phyloP scores from a whole-genome alignment of 2,113 vertebrate genomes.

The Orthonyx spaldingii region DNA sequence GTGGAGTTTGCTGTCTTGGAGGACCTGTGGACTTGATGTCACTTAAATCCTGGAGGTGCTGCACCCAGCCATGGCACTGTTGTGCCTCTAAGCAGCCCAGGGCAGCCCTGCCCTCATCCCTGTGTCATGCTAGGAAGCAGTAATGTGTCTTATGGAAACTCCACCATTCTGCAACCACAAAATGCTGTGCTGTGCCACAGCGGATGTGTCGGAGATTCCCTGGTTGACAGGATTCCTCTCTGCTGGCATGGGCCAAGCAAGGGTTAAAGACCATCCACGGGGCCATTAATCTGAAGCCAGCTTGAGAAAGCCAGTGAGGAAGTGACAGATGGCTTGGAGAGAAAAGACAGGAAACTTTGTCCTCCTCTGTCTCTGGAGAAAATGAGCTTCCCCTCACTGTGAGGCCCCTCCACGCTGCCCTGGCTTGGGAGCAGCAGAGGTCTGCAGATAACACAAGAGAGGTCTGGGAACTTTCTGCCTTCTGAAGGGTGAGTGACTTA shows the following conservation, averaged over 20 bases:
- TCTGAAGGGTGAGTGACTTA: neutral
- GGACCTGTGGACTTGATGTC: neutral
- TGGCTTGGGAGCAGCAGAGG: conserved; percentile 7
- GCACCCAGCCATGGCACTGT: neutral
- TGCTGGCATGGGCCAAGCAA: neutral
- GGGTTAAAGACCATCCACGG: conserved; percentile 35
- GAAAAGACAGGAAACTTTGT: conserved; percentile 58
- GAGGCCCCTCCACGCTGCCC: neutral
- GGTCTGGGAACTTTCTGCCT: conserved; percentile 37
- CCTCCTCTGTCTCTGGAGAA: conserved; percentile 31
- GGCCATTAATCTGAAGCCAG: conserved; percentile 3
- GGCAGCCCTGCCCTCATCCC: neutral
- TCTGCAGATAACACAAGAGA: conserved; percentile 27
- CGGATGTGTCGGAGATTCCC: neutral
- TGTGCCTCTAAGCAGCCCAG: neutral
- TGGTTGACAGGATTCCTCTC: neutral
- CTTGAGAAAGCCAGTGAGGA: neutral
- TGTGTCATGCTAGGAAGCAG: neutral
- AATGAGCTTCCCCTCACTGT: neutral
- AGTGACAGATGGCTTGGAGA: conserved; percentile 45
- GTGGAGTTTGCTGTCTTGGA: neutral
- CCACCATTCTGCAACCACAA: neutral
- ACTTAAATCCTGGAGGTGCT: neutral
- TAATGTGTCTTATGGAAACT: neutral
- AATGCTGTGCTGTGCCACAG: neutral